Evolutionary conservation across 2,797 vertebrate genomes (phyloP), one percentile per base, ranked within the genome.

Genomic region (Leptodactylus fallax): DNA sequence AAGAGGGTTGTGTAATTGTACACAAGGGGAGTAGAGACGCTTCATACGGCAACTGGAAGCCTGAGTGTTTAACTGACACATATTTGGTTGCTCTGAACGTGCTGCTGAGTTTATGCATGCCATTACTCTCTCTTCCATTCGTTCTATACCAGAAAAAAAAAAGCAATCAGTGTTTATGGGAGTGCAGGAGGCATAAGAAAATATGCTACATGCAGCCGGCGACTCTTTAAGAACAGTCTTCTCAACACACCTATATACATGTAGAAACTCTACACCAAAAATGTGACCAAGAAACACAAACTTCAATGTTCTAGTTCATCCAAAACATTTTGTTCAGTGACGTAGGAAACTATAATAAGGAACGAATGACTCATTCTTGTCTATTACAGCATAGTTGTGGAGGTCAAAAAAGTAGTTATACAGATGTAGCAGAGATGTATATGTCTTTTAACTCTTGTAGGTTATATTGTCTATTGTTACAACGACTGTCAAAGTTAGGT

Each of bases 1-100:
- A 91, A 92, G 94, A 94, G 94, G 93, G 93, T 90, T 85, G 25
- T 90, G 90, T 94, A 92, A 96, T 95, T 94, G 94, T 93, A 94
- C 91, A 90, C 92, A 94, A 92, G 93, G 93, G 90, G 89, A 90
- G 89, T 89, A 92, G 21, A 36, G 77, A 88, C 21, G 61, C 55
- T 85, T 61, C 83, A 45, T 88, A 74, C 72, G 84, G 87, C 87
- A 92, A 88, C 89, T 74, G 87, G 53, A 92, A 81, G 90, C 83
- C 89, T 88, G 87, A 88, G 85, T 89, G 90, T 91, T 91, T 88
- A 90, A 89, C 87, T 79, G 81, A 84, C 83, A 87, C 90, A 91
- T 91, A 78, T 71, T 88, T 80, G 67, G 81, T 51, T 79, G 51
- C 45, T 79, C 72, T 61, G 72, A 87, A 79, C 58, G 58, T 83